phyloP scores from a whole-genome alignment of 35 echinoderm and acorn worm species.

The Lytechinus pictus region DNA sequence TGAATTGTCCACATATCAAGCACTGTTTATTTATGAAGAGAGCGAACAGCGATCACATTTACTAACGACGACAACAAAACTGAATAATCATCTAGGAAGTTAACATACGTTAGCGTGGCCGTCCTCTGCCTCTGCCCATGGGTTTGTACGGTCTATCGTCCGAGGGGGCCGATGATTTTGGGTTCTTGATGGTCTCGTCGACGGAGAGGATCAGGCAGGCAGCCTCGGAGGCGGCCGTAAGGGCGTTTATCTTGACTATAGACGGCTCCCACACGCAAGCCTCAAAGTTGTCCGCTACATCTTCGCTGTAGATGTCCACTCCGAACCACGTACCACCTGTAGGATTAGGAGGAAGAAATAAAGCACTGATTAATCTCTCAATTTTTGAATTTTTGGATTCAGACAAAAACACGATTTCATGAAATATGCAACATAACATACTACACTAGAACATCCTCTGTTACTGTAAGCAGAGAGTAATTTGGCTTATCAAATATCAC shows the following conservation, averaged over 20 bases:
- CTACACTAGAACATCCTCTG: too few relatives aligned
- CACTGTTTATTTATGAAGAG: background rate
- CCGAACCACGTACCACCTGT: conserved; percentile 92
- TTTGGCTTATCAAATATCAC: too few relatives aligned
- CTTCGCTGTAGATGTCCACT: conserved; percentile 93
- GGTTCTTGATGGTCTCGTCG: conserved; percentile 98
- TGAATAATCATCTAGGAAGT: background rate
- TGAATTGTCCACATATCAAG: background rate
- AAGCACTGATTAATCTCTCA: too few relatives aligned
- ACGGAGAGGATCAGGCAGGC: conserved; percentile 94
- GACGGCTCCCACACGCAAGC: conserved; percentile 98
- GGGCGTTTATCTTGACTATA: conserved; percentile 95
- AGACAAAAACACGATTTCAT: too few relatives aligned
- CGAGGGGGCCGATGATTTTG: conserved; percentile 73
- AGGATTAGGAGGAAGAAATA: background rate
- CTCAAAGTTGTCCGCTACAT: conserved; percentile 93
- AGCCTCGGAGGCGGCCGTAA: conserved; percentile 97
- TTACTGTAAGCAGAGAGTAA: too few relatives aligned
- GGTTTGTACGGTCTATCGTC: conserved; percentile 77
- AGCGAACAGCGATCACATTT: background rate
- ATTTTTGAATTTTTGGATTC: too few relatives aligned
- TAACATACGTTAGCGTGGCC: conserved; percentile 34
- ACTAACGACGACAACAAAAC: background rate
- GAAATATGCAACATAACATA: too few relatives aligned
- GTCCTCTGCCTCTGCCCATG: conserved; percentile 93